Evolutionary conservation across 1,140 invertebrate species (phyloP).

Genomic region (Polypedilum vanderplanki): DNA sequence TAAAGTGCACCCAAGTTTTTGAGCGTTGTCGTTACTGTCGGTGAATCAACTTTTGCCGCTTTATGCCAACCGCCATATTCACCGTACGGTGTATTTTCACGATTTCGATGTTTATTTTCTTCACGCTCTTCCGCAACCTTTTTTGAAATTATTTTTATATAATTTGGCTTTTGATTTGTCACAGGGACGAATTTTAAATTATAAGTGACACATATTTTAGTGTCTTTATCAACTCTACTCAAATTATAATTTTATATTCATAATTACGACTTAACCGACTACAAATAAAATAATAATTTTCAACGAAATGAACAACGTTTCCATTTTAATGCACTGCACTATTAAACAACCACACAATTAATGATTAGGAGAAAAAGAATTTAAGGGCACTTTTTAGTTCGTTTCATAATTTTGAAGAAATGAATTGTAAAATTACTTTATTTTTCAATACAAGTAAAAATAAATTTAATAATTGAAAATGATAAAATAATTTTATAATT

Average conservation of each 20-base stretch:
- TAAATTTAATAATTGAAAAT: too few species aligned
- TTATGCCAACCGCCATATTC: conserved; percentile 98
- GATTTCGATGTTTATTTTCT: conserved; percentile 87
- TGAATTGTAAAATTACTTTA: too few species aligned
- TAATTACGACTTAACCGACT: conserved; percentile 28
- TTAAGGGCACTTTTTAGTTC: too few species aligned
- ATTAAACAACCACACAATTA: too few species aligned
- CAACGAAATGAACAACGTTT: conserved; percentile 28
- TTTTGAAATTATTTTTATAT: conserved; percentile 25
- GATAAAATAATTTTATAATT: too few species aligned
- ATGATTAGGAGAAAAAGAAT: too few species aligned
- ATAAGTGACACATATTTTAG: not conserved
- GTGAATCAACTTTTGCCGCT: conserved; percentile 96
- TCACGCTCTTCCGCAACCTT: conserved; percentile 93
- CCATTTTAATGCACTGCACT: conserved; percentile 8
- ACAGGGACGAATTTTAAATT: not conserved
- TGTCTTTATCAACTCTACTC: not conserved
- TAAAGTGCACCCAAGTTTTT: conserved; percentile 97
- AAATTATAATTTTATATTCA: conserved; percentile 28
- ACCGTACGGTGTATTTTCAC: conserved; percentile 83
- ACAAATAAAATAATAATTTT: conserved; percentile 22
- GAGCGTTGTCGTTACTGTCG: conserved; percentile 92
- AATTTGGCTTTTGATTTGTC: conserved; percentile 8
- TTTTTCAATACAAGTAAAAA: too few species aligned
- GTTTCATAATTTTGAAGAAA: too few species aligned